Conservation (phyloP, 2,797 vertebrate species). For the Trematomus bernacchii region DNA sequence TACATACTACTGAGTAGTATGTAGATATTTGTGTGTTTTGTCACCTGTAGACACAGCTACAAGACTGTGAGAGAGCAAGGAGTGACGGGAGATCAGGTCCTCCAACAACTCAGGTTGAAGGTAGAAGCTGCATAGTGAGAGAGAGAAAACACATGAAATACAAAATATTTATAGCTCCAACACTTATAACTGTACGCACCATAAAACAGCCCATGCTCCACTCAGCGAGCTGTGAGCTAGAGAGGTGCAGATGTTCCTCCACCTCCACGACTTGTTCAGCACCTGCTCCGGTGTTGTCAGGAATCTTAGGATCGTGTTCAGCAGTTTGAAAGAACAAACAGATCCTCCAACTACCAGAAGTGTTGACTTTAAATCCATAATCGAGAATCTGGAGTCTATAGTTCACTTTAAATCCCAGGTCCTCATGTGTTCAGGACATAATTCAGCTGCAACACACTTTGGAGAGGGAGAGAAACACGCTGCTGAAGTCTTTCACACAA, state of each 20-base stretch:
- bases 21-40: background rate
- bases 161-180: background rate
- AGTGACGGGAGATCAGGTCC: slow-evolving; percentile 58
- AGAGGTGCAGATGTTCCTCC: slow-evolving; percentile 86
- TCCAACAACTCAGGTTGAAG: slow-evolving; percentile 47
- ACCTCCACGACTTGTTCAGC: slow-evolving; percentile 79
- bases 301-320: slow-evolving; percentile 28
- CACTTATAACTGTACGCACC: slow-evolving; percentile 39
- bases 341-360: slow-evolving; percentile 50
- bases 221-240: slow-evolving; percentile 82
- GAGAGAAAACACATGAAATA: background rate
- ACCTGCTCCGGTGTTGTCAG: slow-evolving; percentile 47
- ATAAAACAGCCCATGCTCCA: slow-evolving; percentile 69
- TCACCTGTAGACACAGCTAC: slow-evolving; percentile 58
- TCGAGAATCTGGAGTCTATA: background rate
- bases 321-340: slow-evolving; percentile 41
- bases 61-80: slow-evolving; percentile 48
- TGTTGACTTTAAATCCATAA: slow-evolving; percentile 47
- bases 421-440: background rate
- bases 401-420: background rate
- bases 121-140: slow-evolving; percentile 31
- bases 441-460: background rate
- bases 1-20: too few species aligned
- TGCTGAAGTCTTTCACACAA: background rate
- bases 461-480: background rate